Conservation (phyloP, 2,113 vertebrate genomes). For the Copsychus sechellarum region DNA sequence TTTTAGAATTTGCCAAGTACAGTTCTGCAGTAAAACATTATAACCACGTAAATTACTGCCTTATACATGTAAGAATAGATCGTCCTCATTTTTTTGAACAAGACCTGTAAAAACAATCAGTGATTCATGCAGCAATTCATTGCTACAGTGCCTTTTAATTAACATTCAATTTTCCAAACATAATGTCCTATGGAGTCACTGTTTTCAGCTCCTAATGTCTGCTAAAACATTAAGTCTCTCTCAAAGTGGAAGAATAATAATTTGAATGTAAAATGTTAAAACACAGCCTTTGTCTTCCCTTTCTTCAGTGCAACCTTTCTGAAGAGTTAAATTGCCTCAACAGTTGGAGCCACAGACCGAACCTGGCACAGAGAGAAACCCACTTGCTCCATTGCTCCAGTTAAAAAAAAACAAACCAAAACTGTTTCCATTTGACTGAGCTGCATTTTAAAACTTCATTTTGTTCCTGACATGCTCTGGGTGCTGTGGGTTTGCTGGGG, state of each 20-base stretch:
- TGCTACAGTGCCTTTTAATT: constrained; percentile 44
- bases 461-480: not conserved
- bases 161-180: constrained; percentile 56
- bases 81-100: not conserved
- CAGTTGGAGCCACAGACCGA: not conserved
- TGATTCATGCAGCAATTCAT: constrained; percentile 27
- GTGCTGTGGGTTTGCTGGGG: not conserved
- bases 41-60: constrained; percentile 12
- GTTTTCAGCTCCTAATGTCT: constrained; percentile 19
- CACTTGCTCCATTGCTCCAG: not conserved
- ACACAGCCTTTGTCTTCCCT: not conserved
- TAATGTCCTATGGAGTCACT: constrained; percentile 10
- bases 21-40: constrained; percentile 17
- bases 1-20: constrained; percentile 37
- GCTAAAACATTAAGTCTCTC: constrained; percentile 29
- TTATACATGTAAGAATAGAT: constrained; percentile 17
- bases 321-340: not conserved
- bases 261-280: constrained; percentile 29
- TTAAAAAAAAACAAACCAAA: not conserved
- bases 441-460: not conserved
- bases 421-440: not conserved
- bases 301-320: not conserved
- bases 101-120: constrained; percentile 31
- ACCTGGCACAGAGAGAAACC: not conserved
- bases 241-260: not conserved